Evolutionary conservation across 37 sponge, comb jelly and placozoan species (phyloP), one percentile per base, ranked within the genome.

Genomic region (Axinella damicornis): DNA sequence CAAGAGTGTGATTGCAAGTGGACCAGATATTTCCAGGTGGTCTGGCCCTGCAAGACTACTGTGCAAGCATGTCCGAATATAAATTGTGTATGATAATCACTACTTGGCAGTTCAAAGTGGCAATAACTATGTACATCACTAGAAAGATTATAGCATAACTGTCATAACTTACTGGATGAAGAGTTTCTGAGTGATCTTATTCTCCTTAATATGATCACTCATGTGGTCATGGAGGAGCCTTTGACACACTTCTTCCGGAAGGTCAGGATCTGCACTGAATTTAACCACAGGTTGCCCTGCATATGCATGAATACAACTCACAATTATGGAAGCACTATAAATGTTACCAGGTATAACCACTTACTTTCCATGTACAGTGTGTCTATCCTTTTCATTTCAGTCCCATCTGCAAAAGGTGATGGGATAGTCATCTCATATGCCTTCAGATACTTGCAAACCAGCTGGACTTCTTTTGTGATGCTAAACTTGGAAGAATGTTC

Each of bases 381-480:
- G 41, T 85, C 74, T 27, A 86, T 82, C 63, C 83, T 63, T 19
- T 28, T 82, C n/a, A 18, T n/a, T n/a, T n/a, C n/a, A n/a, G n/a
- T n/a, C n/a, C n/a, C n/a, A n/a, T 24, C 57, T 36, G 30, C n/a
- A n/a, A n/a, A n/a, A n/a, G n/a, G n/a, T n/a, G n/a, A n/a, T 13
- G 5, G n/a, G n/a, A n/a, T n/a, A n/a, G n/a, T n/a, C n/a, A n/a
- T 70, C 28, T 62, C 64, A 39, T 78, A 78, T 11, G 90, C 90
- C 25, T 85, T 38, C 11, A 90, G 41, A 33, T 90, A 90, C 70
- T 90, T 85, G 80, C 90, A 90, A 20, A 90, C 85, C 18, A 90
- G 73, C 63, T 90, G 85, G 18, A 90, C 85, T 53, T 71, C 69
- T 58, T 52, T 24, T 69, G 86, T 80, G 27, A 90, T 65, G 37